Percentiles rank a stretch among this genome's conserved stretches.
Conservation (phyloP, 2,888 invertebrate species). For the Halocaridina rubra region DNA sequence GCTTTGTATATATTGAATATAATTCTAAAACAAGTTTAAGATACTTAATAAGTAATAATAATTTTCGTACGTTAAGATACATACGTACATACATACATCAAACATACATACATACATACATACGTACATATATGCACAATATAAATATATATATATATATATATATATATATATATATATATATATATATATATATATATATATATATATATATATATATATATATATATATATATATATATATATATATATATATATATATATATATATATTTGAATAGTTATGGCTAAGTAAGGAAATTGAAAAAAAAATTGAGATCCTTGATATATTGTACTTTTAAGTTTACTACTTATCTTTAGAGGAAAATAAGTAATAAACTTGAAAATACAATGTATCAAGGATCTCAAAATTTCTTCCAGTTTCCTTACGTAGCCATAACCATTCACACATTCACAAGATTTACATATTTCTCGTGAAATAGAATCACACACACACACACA, state of each 20-base stretch:
- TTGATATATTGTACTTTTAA: too few relatives aligned
- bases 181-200: conserved; percentile 31
- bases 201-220: conserved; percentile 24
- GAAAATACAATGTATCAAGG: too few relatives aligned
- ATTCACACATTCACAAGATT: too few relatives aligned
- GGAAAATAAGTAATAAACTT: too few relatives aligned
- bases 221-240: conserved; percentile 22
- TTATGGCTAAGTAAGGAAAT: too few relatives aligned
- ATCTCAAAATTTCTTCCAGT: too few relatives aligned
- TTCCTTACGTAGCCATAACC: too few relatives aligned
- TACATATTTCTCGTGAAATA: too few relatives aligned
- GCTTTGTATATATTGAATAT: neutral
- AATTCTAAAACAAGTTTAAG: neutral
- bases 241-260: conserved; percentile 22
- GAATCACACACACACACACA: too few relatives aligned
- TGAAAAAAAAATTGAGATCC: neutral
- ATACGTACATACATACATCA: too few relatives aligned
- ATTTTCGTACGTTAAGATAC: neutral
- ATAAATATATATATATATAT: neutral
- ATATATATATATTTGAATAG: conserved; percentile 16
- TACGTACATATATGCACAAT: neutral
- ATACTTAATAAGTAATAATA: neutral
- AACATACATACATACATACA: neutral
- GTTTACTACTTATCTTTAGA: too few relatives aligned
- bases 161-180: conserved; percentile 28